Evolutionary conservation across 2,797 vertebrate genomes (phyloP).

Genomic region (Masticophis lateralis): DNA sequence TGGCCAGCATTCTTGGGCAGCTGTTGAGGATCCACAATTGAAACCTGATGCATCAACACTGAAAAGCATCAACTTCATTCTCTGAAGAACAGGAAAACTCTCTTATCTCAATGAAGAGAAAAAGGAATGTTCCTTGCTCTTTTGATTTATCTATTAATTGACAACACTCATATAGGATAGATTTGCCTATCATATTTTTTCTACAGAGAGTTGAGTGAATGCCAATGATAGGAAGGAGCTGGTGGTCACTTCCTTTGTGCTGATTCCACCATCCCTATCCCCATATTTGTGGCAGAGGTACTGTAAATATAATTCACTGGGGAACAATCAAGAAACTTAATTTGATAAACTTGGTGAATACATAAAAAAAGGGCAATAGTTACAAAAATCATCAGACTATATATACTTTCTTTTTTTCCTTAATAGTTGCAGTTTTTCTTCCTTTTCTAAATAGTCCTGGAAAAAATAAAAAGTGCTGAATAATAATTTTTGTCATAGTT

Average conservation of each 20-base stretch:
- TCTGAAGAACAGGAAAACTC: background rate
- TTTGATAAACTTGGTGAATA: background rate
- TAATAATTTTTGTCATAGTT: background rate
- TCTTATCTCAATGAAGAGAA: background rate
- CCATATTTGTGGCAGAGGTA: background rate
- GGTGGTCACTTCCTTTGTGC: background rate
- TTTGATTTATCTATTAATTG: background rate
- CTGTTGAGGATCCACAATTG: background rate
- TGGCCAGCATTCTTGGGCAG: background rate
- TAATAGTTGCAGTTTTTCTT: background rate
- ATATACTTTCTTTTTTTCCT: constrained; percentile 15
- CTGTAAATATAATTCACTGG: background rate
- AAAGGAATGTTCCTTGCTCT: background rate
- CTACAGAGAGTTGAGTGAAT: background rate
- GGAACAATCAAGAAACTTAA: background rate
- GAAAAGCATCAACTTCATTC: background rate
- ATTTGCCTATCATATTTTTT: background rate
- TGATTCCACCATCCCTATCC: background rate
- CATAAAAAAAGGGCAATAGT: background rate
- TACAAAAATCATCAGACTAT: constrained; percentile 5
- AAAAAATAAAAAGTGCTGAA: background rate
- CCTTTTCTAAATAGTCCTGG: background rate
- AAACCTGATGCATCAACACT: background rate
- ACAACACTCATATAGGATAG: background rate
- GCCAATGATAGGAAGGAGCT: background rate